Base-by-base conservation (phyloP, 1,140 invertebrate genomes). In the Medauroidea extradentata region DNA sequence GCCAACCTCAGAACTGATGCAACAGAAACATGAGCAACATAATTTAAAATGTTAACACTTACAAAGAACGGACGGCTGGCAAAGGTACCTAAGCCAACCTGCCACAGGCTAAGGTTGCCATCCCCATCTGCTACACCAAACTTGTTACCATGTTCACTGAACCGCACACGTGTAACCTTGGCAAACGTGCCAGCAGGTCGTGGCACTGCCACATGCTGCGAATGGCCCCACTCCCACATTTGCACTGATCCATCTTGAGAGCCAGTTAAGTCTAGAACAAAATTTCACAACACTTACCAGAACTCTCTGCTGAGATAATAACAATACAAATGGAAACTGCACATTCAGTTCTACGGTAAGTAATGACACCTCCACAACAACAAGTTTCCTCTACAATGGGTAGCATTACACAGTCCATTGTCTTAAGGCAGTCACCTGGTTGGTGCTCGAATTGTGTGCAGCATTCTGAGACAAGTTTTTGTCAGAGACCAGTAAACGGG, bases 141-240 rank as follows among this genome's bases (percentile, higher is more conserved):
- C 83, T 99, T 99, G 75, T 98, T 99, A 43, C 97, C 97, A 73
- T 99, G 95, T 69, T 93, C 86, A 48, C 92, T 95, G 75, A 99
- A 99, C 48, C 90, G 82, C 23, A 98, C 89, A 61, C 94, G 85
- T 0, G 95, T 98, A 11, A 99, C 96, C 82, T 98, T 99, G 39
- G 96, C 96, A 74, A 90, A 93, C 5, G 88, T 88, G 21, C 94
- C 94, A 1, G 95, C 83, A 23, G 93, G 86, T 53, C 96, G 82
- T 4, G 95, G 91, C 39, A 89, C 89, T 66, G 93, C 89, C 8
- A 99, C 88, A 13, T 91, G 87, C 59, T 93, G 89, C 34, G 86
- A 83, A 74, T 98, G 94, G 19, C 91, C 92, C 95, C 96, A 99
- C 79, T 99, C 96, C 94, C 96, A 98, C 59, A 99, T 81, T 62